Conservation (phyloP, 2,888 invertebrate species). For the Agrotis exclamationis region DNA sequence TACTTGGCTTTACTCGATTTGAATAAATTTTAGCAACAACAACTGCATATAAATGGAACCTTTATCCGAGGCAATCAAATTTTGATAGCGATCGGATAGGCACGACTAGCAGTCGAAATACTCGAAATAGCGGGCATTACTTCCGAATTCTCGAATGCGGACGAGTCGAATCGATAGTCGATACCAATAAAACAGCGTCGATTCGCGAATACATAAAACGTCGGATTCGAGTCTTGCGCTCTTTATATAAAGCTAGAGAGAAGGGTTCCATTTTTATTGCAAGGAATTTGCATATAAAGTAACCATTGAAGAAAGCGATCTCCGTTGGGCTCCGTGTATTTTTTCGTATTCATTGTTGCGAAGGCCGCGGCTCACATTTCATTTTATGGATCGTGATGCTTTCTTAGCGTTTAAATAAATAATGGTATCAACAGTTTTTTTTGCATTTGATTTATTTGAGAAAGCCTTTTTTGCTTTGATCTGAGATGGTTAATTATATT, state of each 20-base stretch:
- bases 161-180: slow-evolving; percentile 87
- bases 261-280: slow-evolving; percentile 90
- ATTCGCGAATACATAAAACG: slow-evolving; percentile 90
- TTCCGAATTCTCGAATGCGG: slow-evolving; percentile 86
- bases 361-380: slow-evolving; percentile 84
- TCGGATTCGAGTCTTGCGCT: slow-evolving; percentile 88
- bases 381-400: slow-evolving; percentile 88
- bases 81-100: slow-evolving; percentile 87
- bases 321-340: slow-evolving; percentile 83
- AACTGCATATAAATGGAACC: slow-evolving; percentile 80
- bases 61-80: slow-evolving; percentile 83
- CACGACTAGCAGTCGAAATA: slow-evolving; percentile 83
- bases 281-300: slow-evolving; percentile 91
- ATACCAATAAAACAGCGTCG: slow-evolving; percentile 89
- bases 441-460: slow-evolving; percentile 81
- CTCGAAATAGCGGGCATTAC: slow-evolving; percentile 84
- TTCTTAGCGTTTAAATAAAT: slow-evolving; percentile 88
- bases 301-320: slow-evolving; percentile 91
- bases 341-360: slow-evolving; percentile 90
- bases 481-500: slow-evolving; percentile 76
- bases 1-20: slow-evolving; percentile 62
- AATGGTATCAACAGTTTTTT: slow-evolving; percentile 87
- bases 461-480: slow-evolving; percentile 78
- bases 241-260: slow-evolving; percentile 89
- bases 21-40: slow-evolving; percentile 71